phyloP scores from a whole-genome alignment of 2,888 invertebrate species.

The Shargacucullia verbasci region DNA sequence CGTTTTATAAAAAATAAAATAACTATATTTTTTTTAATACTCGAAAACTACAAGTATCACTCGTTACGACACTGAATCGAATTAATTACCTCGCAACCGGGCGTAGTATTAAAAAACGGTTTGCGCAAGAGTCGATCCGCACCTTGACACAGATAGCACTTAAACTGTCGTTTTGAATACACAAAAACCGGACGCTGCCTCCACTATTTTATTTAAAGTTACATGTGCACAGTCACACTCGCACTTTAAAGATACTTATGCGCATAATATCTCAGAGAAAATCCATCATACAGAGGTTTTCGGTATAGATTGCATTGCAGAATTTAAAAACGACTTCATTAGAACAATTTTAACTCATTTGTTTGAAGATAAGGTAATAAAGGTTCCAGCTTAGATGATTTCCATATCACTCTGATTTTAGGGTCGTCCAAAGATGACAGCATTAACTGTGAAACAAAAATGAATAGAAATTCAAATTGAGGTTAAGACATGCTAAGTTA shows the following conservation, averaged over 20 bases:
- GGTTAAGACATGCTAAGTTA: constrained; percentile 54
- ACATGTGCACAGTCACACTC: constrained; percentile 47
- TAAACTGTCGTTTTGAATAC: constrained; percentile 88
- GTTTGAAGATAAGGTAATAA: too few relatives aligned
- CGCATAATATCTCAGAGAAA: constrained; percentile 15
- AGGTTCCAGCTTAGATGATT: too few relatives aligned
- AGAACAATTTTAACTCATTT: not conserved
- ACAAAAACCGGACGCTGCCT: constrained; percentile 88
- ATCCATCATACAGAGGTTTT: constrained; percentile 21
- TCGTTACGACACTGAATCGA: constrained; percentile 87
- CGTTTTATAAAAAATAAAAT: constrained; percentile 52
- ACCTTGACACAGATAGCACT: constrained; percentile 87
- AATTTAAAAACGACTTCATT: not conserved
- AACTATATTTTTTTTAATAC: constrained; percentile 64
- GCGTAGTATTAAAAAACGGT: constrained; percentile 87
- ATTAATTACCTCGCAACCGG: constrained; percentile 88
- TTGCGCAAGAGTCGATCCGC: constrained; percentile 87
- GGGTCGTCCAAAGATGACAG: constrained; percentile 6
- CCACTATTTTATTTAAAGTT: constrained; percentile 75
- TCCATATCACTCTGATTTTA: not conserved
- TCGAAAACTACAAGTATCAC: constrained; percentile 81
- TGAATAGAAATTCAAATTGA: constrained; percentile 38
- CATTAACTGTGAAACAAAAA: constrained; percentile 31
- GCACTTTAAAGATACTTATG: constrained; percentile 1
- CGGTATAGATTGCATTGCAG: constrained; percentile 6